Conservation (phyloP, 2,797 vertebrate genomes). For the Pelochelys cantorii region DNA sequence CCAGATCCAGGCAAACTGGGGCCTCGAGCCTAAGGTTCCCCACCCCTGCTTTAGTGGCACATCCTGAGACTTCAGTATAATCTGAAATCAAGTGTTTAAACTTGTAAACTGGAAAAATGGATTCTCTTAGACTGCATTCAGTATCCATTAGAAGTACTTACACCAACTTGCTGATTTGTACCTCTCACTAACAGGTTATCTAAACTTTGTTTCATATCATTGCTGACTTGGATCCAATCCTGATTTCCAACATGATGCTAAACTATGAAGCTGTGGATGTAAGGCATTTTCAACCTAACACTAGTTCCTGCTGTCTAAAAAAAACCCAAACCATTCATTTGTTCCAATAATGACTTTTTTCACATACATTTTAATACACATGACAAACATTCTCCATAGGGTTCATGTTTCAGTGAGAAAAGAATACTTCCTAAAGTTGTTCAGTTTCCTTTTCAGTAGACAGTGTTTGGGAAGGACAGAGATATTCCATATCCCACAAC, state of each 20-base stretch:
- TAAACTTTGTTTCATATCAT: conserved; percentile 40
- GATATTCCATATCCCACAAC: conserved; percentile 79
- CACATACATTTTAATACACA: conserved; percentile 69
- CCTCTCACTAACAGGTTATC: conserved; percentile 28
- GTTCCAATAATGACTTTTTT: conserved; percentile 60
- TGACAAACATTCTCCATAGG: conserved; percentile 65
- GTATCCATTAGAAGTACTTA: conserved; percentile 10
- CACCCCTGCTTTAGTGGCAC: not conserved
- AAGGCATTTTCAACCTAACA: conserved; percentile 61
- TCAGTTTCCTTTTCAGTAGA: conserved; percentile 79
- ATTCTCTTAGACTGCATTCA: conserved; percentile 22
- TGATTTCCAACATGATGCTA: conserved; percentile 30
- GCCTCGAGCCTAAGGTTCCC: no score
- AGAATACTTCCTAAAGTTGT: conserved; percentile 81
- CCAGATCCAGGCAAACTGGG: no score
- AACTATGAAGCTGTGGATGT: conserved; percentile 49
- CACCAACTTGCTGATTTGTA: conserved; percentile 21
- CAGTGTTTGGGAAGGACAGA: conserved; percentile 75
- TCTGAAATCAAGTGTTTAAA: conserved; percentile 37
- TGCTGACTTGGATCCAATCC: conserved; percentile 47
- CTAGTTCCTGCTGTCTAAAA: conserved; percentile 55
- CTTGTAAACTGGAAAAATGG: conserved; percentile 26
- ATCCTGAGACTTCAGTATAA: not conserved
- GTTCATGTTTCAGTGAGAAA: conserved; percentile 76
- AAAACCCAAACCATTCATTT: conserved; percentile 20